Percentiles rank a stretch among this genome's conserved stretches.
Conservation (phyloP, 2,888 invertebrate genomes). For the Leistus spinibarbis region DNA sequence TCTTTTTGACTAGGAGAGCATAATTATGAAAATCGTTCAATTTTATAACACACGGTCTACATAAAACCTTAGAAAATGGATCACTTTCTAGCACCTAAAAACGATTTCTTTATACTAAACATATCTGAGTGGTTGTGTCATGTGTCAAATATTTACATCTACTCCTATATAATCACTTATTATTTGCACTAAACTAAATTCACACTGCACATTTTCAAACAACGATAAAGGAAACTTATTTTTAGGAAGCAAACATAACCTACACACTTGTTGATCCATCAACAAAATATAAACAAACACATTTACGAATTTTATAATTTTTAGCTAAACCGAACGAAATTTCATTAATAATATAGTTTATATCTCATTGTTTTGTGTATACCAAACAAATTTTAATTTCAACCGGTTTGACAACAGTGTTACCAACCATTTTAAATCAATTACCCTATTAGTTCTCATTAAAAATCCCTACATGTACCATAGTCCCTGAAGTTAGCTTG, state of each 20-base stretch:
- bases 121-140: background rate
- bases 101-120: background rate
- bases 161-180: slow-evolving; percentile 10
- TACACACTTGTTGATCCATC: slow-evolving; percentile 8
- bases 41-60: slow-evolving; percentile 17
- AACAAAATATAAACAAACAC: no score
- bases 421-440: no score
- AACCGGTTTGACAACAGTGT: no score
- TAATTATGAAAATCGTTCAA: slow-evolving; percentile 20
- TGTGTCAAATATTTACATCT: slow-evolving; percentile 13
- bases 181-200: slow-evolving; percentile 4
- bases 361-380: no score
- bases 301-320: no score
- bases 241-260: slow-evolving; percentile 21
- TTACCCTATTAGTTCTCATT: no score
- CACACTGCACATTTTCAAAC: background rate
- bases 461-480: no score
- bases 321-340: no score
- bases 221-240: background rate
- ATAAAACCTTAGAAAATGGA: slow-evolving; percentile 12
- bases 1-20: slow-evolving; percentile 6
- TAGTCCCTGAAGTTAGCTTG: no score
- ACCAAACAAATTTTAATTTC: no score
- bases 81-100: slow-evolving; percentile 27
- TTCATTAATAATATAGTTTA: no score